Conservation (phyloP, 2,888 invertebrate genomes). For the Galerucella pusilla region DNA sequence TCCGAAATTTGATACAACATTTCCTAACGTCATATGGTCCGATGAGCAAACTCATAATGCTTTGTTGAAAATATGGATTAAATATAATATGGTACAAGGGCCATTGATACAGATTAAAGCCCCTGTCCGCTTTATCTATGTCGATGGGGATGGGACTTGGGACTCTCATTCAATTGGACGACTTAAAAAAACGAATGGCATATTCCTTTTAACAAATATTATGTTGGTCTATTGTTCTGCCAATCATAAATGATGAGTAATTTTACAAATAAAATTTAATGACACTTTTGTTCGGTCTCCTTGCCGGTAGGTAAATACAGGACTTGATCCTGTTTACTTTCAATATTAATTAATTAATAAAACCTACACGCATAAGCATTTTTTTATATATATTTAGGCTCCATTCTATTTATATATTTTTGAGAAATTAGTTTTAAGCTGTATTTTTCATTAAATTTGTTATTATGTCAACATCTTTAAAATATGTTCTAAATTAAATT, state of each 20-base stretch:
- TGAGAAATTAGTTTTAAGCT: background rate
- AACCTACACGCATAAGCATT: background rate
- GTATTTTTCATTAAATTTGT: background rate
- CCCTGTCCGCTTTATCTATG: conserved; percentile 57
- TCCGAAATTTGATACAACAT: conserved; percentile 59
- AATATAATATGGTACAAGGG: conserved; percentile 57
- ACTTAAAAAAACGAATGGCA: conserved; percentile 54
- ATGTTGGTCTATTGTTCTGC: conserved; percentile 60
- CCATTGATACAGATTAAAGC: conserved; percentile 60
- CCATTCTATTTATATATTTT: no score
- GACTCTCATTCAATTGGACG: conserved; percentile 50
- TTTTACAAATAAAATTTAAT: conserved; percentile 51
- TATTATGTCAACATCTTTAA: no score
- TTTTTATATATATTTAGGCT: background rate
- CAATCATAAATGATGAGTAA: conserved; percentile 58
- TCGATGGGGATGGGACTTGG: conserved; percentile 57
- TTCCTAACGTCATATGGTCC: conserved; percentile 60
- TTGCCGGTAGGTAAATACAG: conserved; percentile 38
- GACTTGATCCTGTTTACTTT: conserved; percentile 11
- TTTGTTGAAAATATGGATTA: conserved; percentile 58
- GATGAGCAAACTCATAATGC: conserved; percentile 61
- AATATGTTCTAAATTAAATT: background rate
- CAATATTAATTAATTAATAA: background rate
- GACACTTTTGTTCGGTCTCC: conserved; percentile 45
- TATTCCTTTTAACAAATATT: conserved; percentile 56